phyloP scores from a whole-genome alignment of 2,113 vertebrate genomes.

The Odontophorus gujanensis region DNA sequence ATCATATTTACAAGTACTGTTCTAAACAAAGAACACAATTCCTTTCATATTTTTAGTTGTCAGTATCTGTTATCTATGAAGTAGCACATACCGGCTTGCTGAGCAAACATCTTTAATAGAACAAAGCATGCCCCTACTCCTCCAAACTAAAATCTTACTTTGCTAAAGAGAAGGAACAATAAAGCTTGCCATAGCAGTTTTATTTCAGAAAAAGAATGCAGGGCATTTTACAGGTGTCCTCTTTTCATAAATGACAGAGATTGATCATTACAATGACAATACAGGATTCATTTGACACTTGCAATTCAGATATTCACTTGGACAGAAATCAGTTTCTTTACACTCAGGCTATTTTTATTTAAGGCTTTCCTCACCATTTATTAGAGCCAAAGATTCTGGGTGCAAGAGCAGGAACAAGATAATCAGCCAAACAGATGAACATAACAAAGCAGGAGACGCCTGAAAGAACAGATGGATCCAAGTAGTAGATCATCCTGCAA shows the following conservation, averaged over 20 bases:
- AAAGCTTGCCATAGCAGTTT: neutral
- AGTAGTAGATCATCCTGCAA: slow-evolving; percentile 91
- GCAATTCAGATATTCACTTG: neutral
- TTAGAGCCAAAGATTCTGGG: slow-evolving; percentile 95
- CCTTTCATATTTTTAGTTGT: neutral
- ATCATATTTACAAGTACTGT: neutral
- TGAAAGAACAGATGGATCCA: slow-evolving; percentile 97
- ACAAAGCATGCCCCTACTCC: neutral
- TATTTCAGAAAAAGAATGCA: neutral
- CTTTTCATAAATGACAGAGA: neutral
- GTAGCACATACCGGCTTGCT: neutral
- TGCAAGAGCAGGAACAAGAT: slow-evolving; percentile 94
- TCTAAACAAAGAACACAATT: neutral
- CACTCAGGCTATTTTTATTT: neutral
- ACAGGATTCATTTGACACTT: neutral
- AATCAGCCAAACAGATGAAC: slow-evolving; percentile 95
- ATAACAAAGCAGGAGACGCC: slow-evolving; percentile 93
- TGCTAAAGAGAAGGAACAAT: neutral
- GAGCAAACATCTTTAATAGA: neutral
- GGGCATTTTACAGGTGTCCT: neutral
- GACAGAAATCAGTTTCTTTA: neutral
- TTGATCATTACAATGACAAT: neutral
- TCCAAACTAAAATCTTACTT: neutral
- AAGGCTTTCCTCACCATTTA: slow-evolving; percentile 86
- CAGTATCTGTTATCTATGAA: neutral